Evolutionary conservation across 2,797 vertebrate species (phyloP).

Genomic region (Protosalanx chinensis): DNA sequence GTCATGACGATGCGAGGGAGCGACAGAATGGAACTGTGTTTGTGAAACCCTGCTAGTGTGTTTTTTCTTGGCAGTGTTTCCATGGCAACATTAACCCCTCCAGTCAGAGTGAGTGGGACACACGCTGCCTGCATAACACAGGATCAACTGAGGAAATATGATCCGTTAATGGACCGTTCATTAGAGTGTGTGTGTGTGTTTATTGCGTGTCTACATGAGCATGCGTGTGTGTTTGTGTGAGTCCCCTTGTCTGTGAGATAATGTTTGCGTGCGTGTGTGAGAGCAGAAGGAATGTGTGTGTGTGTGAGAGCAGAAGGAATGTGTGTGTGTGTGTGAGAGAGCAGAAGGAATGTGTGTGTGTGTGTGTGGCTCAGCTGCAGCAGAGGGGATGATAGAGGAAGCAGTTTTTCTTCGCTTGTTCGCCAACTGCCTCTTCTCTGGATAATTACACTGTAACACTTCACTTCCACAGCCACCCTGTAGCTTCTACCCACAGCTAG

Average conservation of each 20-base stretch:
- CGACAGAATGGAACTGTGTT: too few relatives aligned
- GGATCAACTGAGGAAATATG: conserved; percentile 29
- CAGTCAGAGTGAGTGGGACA: not conserved
- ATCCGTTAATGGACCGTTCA: conserved; percentile 23
- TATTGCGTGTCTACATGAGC: not conserved
- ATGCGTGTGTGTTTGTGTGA: conserved; percentile 6
- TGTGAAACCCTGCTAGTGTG: too few relatives aligned
- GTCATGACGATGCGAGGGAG: too few relatives aligned
- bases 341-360: conserved; percentile 8
- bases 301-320: conserved; percentile 9
- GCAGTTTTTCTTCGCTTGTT: conserved; percentile 1
- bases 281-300: conserved; percentile 6
- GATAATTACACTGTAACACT: not conserved
- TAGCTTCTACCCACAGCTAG: not conserved
- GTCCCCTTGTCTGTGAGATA: conserved; percentile 18
- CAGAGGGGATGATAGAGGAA: not conserved
- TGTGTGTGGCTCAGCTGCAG: not conserved
- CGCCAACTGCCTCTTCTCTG: not conserved
- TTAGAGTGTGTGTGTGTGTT: not conserved
- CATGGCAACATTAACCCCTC: conserved; percentile 27
- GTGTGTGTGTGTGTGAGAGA: not conserved
- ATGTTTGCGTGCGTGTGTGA: conserved; percentile 1
- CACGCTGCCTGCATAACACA: conserved; percentile 22
- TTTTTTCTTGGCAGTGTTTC: conserved; percentile 14
- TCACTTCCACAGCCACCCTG: not conserved